phyloP scores from a whole-genome alignment of 64 coral and sea anemone genomes.

The Montipora foliosa region DNA sequence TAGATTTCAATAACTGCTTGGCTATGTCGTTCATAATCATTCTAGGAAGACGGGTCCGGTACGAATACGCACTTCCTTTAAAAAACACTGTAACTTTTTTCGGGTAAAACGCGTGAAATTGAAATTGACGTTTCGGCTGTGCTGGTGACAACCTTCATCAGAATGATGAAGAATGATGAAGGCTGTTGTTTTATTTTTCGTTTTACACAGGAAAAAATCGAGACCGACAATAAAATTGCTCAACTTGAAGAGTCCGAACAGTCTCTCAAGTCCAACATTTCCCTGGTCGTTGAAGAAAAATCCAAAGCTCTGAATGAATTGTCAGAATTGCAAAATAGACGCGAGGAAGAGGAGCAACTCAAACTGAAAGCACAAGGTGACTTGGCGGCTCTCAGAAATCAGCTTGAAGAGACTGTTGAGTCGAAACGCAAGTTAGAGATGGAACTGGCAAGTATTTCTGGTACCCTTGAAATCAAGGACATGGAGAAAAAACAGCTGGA shows the following conservation, averaged over 20 bases:
- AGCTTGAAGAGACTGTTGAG: conserved; percentile 19
- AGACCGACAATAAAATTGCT: conserved; percentile 1
- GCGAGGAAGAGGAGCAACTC: conserved; percentile 3
- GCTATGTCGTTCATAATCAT: no score
- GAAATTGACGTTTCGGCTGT: no score
- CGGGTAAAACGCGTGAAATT: no score
- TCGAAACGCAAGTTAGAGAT: conserved; percentile 17
- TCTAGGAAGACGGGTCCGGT: no score
- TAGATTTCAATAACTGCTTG: no score
- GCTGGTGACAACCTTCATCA: no score
- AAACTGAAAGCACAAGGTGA: background rate
- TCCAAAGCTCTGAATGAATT: conserved; percentile 20
- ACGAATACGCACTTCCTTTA: no score
- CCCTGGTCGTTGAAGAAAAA: conserved; percentile 19
- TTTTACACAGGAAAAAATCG: conserved; percentile 29
- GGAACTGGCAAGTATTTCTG: conserved; percentile 33
- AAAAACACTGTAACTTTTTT: no score
- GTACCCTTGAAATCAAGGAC: conserved; percentile 13
- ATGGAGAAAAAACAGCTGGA: conserved; percentile 44
- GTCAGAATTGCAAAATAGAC: background rate
- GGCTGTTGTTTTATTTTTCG: background rate
- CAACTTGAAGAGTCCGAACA: conserved; percentile 3
- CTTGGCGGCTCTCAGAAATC: background rate
- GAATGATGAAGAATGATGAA: no score
- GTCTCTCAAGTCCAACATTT: conserved; percentile 26